Base-by-base conservation (phyloP, 2,888 invertebrate genomes). In the Isotomurus palustris region DNA sequence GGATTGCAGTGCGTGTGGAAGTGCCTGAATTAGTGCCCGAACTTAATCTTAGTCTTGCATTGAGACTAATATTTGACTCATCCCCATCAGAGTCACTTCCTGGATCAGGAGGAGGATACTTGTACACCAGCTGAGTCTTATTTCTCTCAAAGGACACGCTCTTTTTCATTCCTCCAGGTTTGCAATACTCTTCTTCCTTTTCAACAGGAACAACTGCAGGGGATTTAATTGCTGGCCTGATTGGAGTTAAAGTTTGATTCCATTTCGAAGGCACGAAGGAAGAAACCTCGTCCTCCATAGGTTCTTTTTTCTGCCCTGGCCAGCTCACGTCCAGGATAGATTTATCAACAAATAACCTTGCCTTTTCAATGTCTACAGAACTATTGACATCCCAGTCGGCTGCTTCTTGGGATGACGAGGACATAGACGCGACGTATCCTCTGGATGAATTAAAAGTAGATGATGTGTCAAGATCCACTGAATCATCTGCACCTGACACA, bases 211-310 rank as follows among this genome's bases (percentile, higher is more conserved):
- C 24, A 57, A 61, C 61, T 49, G 64, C 67, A 1, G 70, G 70
- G 14, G 70, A 70, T 51, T 69, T 70, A 2, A 70, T 64, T 6
- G 68, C 60, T 24, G 70, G 62, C 50, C 67, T 62, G 32, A 53
- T 50, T 2, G 70, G 70, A 29, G 61, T 49, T n/a, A 69, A 49
- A 28, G 53, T 65, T 48, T 66, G 64, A 57, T 70, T 64, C 70
- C 70, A 70, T 54, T 63, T 70, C 21, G 68, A 69, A 44, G 70
- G 70, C 17, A 66, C 59, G 36, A 70, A 70, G 29, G n/a, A n/a
- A n/a, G n/a, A n/a, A n/a, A n/a, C n/a, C n/a, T n/a, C n/a, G n/a
- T n/a, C n/a, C 14, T 38, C 40, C 38, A 40, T 51, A 40, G 25
- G 19, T 40, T 32, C 35, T 8, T 51, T 40, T 51, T 12, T 28